Evolutionary conservation across 64 coral and sea anemone species (phyloP).

Genomic region (Anthopleura sola): DNA sequence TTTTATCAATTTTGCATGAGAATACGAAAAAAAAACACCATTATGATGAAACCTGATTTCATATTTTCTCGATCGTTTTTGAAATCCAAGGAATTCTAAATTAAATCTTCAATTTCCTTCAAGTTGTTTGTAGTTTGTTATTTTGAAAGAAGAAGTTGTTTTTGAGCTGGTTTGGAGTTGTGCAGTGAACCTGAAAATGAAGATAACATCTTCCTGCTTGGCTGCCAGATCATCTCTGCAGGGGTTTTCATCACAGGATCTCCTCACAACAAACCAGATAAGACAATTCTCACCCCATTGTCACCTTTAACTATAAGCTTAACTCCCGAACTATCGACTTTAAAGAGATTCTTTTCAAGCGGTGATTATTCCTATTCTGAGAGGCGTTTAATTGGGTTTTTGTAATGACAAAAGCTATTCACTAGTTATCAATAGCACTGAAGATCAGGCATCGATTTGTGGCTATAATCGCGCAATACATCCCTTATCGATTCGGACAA

Average conservation of each 20-base stretch:
- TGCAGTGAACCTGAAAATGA: neutral
- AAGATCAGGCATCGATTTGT: conserved; percentile 2
- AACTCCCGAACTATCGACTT: neutral
- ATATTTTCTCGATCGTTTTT: too few species aligned
- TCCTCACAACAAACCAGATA: neutral
- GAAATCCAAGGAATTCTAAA: too few species aligned
- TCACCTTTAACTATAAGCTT: neutral
- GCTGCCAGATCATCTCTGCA: neutral
- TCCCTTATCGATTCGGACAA: conserved; percentile 64
- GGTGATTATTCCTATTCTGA: neutral
- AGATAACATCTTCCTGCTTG: neutral
- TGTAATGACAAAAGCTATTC: neutral
- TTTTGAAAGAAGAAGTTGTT: neutral
- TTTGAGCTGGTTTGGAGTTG: neutral
- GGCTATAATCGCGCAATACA: neutral
- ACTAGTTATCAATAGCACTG: neutral
- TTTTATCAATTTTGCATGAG: neutral
- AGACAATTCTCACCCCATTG: neutral
- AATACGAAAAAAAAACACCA: too few species aligned
- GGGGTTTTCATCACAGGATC: neutral
- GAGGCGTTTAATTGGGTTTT: conserved; percentile 11
- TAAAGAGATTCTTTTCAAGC: neutral
- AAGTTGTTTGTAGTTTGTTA: neutral
- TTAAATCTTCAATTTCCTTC: too few species aligned
- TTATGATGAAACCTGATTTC: too few species aligned